Evolutionary conservation across 2,797 vertebrate species (phyloP), one percentile per base, ranked within the genome.

Genomic region (Poecilia wingei): DNA sequence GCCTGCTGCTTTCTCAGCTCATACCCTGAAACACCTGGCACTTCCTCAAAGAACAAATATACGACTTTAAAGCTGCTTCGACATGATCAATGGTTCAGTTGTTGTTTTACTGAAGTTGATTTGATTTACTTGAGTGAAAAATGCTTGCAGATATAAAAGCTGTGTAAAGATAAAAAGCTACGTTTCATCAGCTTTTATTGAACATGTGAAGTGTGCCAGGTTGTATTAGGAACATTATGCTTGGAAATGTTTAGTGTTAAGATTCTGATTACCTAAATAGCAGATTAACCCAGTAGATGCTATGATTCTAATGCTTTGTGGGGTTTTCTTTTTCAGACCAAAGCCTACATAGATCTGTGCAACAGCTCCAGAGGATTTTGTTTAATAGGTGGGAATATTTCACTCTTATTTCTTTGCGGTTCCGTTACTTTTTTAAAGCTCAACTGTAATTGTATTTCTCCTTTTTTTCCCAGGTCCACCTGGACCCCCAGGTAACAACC

Each of bases 321-420:
- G n/a, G 66, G 33, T 1, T 41, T 41, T 80, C 57, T 76, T 36
- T 85, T 72, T 82, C 92, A 98, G 97, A 89, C 97, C 74, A 96
- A 95, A 73, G 92, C 95, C 75, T 95, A 98, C 86, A 57, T 95
- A 76, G 96, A 97, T 82, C 91, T 98, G 70, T 98, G 97, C 87
- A 97, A 97, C 89, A 96, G 90, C 89, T 96, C 96, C 51, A 96
- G 91, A 92, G 96, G 96, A 74, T 87, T 97, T 31, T 98, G 97
- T 86, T 91, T 97, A 89, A 96, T 96, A 96, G 97, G 97, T 98
- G 25, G 28, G 64, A 80, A 43, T 73, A 14, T 28, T 66, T 1
- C 0, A 0, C 10, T 66, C 20, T 74, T 13, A 45, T 6, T 72
- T 72, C 8, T 72, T 28, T 49, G 39, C 73, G 5, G 0, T 43